Percentiles rank a stretch among this genome's conserved stretches.
phyloP scores from a whole-genome alignment of 2,113 vertebrate species.

The Protobothrops mucrosquamatus region DNA sequence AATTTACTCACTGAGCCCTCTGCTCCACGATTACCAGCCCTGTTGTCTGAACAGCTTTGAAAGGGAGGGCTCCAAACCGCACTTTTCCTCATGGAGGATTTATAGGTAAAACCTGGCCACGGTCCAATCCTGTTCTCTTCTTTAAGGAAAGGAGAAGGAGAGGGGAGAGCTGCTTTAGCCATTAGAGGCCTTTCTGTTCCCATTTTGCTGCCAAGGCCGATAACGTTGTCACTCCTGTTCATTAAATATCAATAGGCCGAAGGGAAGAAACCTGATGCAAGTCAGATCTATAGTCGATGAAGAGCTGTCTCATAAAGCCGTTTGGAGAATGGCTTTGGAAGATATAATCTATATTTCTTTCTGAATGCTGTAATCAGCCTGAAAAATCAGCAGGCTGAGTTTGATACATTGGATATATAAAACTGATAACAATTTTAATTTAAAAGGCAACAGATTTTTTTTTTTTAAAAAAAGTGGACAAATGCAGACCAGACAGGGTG shows the following conservation, averaged over 20 bases:
- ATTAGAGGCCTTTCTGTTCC: not conserved
- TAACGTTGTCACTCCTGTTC: slow-evolving; percentile 31
- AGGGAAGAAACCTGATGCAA: slow-evolving; percentile 20
- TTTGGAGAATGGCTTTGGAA: slow-evolving; percentile 5
- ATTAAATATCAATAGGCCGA: slow-evolving; percentile 31
- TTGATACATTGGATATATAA: slow-evolving; percentile 10
- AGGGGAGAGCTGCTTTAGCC: not conserved
- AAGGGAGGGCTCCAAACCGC: not conserved
- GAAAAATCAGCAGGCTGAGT: slow-evolving; percentile 12
- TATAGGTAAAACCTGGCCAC: not conserved
- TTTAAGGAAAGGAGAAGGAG: not conserved
- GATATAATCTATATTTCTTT: slow-evolving; percentile 17
- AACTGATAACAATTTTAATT: slow-evolving; percentile 8
- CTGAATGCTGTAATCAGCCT: slow-evolving; percentile 25
- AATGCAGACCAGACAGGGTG: not conserved
- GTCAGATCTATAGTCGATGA: not conserved
- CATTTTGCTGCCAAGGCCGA: slow-evolving; percentile 9
- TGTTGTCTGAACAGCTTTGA: not conserved
- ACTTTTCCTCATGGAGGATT: not conserved
- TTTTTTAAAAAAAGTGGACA: slow-evolving; percentile 2
- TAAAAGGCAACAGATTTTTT: not conserved
- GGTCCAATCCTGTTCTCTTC: not conserved
- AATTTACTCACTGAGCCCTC: not conserved
- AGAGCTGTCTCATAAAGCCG: slow-evolving; percentile 15
- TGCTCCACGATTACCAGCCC: not conserved